These are phyloP conservation scores for Leptopilina drosophilae DNA, from an alignment of 2,888 invertebrate species.

Conservation along the genomic window DNA sequence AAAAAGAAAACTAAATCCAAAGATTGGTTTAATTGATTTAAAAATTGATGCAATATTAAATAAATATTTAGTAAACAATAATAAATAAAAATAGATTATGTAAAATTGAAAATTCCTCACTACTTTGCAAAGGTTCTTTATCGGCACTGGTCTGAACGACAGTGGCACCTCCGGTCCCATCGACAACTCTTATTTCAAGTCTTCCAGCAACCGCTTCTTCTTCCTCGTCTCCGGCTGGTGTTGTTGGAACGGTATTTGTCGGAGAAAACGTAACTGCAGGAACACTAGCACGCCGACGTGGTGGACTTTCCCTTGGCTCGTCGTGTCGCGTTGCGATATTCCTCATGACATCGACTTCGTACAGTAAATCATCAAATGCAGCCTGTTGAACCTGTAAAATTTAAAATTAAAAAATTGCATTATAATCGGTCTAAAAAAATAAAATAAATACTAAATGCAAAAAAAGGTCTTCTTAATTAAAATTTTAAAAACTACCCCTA, in stretches of 20 bases:
- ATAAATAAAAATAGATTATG: no score
- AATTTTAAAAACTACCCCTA: no score
- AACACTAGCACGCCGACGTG: conserved; percentile 72
- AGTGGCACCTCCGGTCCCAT: conserved; percentile 73
- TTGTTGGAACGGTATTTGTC: conserved; percentile 58
- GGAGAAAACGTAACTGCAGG: conserved; percentile 72
- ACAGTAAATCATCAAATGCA: conserved; percentile 88
- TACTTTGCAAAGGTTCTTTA: conserved; percentile 74
- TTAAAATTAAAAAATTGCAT: neutral
- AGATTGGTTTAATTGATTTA: no score
- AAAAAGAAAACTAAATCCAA: no score
- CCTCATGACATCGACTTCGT: conserved; percentile 89
- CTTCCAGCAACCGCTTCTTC: conserved; percentile 85
- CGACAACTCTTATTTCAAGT: conserved; percentile 87
- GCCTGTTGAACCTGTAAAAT: conserved; percentile 84
- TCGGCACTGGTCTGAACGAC: conserved; percentile 74
- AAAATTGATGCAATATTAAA: no score
- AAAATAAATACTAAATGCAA: conserved; percentile 1
- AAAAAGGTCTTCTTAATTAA: no score
- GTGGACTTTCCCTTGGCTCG: conserved; percentile 65
- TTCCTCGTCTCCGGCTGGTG: conserved; percentile 75
- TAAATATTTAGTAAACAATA: neutral
- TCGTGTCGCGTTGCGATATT: conserved; percentile 84
- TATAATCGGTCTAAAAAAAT: neutral
- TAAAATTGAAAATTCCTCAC: neutral